Conservation (phyloP, 2,797 vertebrate genomes). For the Acanthurus leucopareius region DNA sequence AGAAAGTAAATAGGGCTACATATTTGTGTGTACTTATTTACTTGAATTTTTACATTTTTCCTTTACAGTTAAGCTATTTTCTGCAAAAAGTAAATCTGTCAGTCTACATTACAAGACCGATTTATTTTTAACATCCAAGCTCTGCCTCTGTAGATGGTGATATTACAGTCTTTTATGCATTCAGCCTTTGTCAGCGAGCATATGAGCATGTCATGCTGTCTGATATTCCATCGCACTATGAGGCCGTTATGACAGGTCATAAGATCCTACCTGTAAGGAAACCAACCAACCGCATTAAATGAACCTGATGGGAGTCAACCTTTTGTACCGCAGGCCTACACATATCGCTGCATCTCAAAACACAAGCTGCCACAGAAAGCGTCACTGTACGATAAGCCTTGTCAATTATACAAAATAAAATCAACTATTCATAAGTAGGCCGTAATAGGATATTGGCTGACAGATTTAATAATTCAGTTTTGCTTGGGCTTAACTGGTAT, state of each 20-base stretch:
- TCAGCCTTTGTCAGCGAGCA: neutral
- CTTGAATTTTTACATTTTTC: neutral
- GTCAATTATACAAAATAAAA: constrained; percentile 97
- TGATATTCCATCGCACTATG: constrained; percentile 66
- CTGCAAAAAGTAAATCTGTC: too few species aligned
- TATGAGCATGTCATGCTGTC: neutral
- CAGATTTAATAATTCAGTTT: constrained; percentile 98
- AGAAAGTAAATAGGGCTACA: constrained; percentile 14
- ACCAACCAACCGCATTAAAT: constrained; percentile 70
- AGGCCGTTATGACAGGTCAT: constrained; percentile 79
- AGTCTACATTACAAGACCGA: too few species aligned
- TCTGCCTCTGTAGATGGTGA: neutral
- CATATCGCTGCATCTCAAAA: constrained; percentile 86
- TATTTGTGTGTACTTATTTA: constrained; percentile 11
- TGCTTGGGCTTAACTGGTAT: constrained; percentile 89
- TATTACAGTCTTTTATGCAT: neutral
- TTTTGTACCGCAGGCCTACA: constrained; percentile 71
- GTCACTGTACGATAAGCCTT: constrained; percentile 89
- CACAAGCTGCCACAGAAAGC: constrained; percentile 86
- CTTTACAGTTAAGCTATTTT: neutral
- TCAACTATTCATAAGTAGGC: constrained; percentile 96
- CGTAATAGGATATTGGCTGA: constrained; percentile 92
- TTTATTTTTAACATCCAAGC: too few species aligned
- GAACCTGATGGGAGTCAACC: constrained; percentile 72
- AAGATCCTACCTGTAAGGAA: constrained; percentile 71